A percentile compares a stretch with the other conserved stretches of the same genome.
phyloP scores from a whole-genome alignment of 2,888 invertebrate genomes.

The Nasonia oneida region DNA sequence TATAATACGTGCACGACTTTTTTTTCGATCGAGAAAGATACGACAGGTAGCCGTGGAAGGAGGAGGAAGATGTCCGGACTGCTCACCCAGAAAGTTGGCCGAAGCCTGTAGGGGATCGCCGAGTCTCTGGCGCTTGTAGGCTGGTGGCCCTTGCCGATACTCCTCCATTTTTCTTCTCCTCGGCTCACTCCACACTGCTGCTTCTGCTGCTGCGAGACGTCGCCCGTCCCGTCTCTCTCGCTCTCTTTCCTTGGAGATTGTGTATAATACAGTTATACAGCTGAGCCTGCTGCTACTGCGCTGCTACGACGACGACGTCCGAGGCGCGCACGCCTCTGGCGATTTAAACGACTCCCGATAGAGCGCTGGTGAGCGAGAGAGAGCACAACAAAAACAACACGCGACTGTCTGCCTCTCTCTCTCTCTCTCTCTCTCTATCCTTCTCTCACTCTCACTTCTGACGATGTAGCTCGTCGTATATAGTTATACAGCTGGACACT shows the following conservation, averaged over 20 bases:
- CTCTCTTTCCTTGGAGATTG: neutral
- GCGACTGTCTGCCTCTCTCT: conserved; percentile 1
- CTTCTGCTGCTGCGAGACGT: neutral
- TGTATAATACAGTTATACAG: neutral
- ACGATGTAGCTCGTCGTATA: neutral
- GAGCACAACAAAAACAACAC: neutral
- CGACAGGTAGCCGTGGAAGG: neutral
- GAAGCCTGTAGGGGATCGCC: conserved; percentile 57
- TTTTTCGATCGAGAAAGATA: conserved; percentile 11
- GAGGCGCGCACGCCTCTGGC: conserved; percentile 7
- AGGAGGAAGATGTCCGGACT: neutral
- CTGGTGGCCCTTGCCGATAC: conserved; percentile 59
- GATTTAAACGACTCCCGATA: neutral
- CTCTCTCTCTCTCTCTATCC: conserved; percentile 11
- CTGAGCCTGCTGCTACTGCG: neutral
- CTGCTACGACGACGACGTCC: neutral
- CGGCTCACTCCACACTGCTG: conserved; percentile 13
- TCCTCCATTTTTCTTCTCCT: conserved; percentile 56
- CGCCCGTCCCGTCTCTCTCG: neutral
- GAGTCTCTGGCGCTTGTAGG: conserved; percentile 58
- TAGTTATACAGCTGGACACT: neutral
- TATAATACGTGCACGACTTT: neutral
- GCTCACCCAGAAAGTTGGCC: conserved; percentile 57
- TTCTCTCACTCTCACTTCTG: conserved; percentile 10
- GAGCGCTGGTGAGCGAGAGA: neutral